Base-by-base conservation (phyloP, 1,140 invertebrate species). In the Drosophila trapezifrons region DNA sequence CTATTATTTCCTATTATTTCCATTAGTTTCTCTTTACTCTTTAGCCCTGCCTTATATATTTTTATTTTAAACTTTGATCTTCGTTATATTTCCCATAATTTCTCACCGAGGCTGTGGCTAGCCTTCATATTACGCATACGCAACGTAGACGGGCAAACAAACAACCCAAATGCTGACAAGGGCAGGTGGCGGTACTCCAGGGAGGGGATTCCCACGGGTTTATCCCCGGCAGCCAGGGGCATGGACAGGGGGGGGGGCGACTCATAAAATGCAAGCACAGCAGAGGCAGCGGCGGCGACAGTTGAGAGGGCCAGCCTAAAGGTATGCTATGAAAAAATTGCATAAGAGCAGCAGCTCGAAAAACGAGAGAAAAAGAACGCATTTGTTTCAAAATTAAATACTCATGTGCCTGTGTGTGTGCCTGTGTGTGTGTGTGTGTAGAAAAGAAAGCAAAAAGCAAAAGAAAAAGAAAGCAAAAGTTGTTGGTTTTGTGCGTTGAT, bases 371-470 rank as follows among this genome's bases (percentile, higher is more conserved):
- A 40, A 51, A 55, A 35, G 40, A 78, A 74, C 60, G 62, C 69
- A 83, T 83, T 83, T 83, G 80, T 83, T 83, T 83, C 80, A 84
- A 83, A 84, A 84, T 83, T 83, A 83, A 84, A 83, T 83, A 83
- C 80, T 64, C 80, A 49, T 15, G 46, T 57, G 49, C 18, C 13
- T 51, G 54, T 47, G 29, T 58, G 25, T 47, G 27, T 76, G 60
- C 32, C 32, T 54, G 12, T 43, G 55, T 70, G 55, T 67, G 47
- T 66, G 71, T 76, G 49, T 27, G 52, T 55, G 56, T 57, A 52
- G 56, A 60, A 71, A 59, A 77, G 67, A 51, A 73, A 35, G 38
- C 69, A 73, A 77, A 69, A 82, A 76, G 45, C 43, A 78, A 79
- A 82, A 76, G 45, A 49, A 75, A 78, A 72, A 73, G 83, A 86